Base-by-base conservation (phyloP, 2,888 invertebrate genomes). In the Poecilus cupreus region DNA sequence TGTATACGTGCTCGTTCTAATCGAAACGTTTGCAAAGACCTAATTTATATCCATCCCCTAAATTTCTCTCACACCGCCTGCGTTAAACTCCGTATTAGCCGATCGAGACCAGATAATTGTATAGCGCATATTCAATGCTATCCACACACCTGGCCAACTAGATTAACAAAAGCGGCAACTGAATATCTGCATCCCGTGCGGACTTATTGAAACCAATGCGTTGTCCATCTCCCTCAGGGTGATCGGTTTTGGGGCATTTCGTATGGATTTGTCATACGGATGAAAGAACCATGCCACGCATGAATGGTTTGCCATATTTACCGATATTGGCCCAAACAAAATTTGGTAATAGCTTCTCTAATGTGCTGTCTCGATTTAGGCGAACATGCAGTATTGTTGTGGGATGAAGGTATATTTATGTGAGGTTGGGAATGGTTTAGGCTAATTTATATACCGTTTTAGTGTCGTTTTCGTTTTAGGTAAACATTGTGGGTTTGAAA, bases 331-430 rank as follows among this genome's bases (percentile, higher is more conserved):
- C 11, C 54, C 22, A 54, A 54, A 54, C 54, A 22, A 10, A 54
- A 54, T 54, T 54, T 54, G 22, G 54, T 54, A 51, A 51, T 51
- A 51, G 51, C 18, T 51, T 51, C 51, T 51, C 16, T 51, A 18
- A 54, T 54, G 10, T 49, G 54, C 22, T 20, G 22, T 1, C 32
- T 32, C 32, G 5, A 6, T 32, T 32, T 32, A 0, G 32, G 8
- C 32, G 32, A 8, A 32, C 32, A 32, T 32, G 32, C 11, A 11
- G 20, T 18, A 37, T 68, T 68, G 64, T 68, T 68, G 64, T 68
- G 64, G 64, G 64, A 68, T 68, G 64, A 18, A 68, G 37, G 64
- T 20, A 68, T 68, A 68, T 68, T 68, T 37, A 68, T 68, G 64
- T 16, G 64, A 39, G 37, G 13, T 32, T 13, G 10, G 6, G 64